Evolutionary conservation across 2,113 vertebrate genomes (phyloP), one percentile per base, ranked within the genome.

Genomic region (Acrocephalus arundinaceus): DNA sequence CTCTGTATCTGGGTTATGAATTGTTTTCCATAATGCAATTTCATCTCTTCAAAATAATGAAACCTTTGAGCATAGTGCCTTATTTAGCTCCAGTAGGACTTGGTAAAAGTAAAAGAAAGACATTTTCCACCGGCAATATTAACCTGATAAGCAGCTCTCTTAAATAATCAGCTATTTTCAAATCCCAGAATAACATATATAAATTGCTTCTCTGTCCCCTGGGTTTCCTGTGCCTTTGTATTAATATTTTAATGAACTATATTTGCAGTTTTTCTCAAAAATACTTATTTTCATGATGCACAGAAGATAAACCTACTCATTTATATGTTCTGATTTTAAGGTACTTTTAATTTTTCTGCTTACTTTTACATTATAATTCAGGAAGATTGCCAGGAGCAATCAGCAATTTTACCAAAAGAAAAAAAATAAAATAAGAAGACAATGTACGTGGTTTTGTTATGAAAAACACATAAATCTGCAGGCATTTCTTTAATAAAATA

Each of bases 161-260:
- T 20, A 16, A 66, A 31, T 39, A 10, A 39, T 21, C 31, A 41
- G 3, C 4, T 43, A 2, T 7, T 2, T 39, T 61, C 24, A 45
- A 37, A 30, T 21, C 11, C 46, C 15, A 3, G 28, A 24, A 21
- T 33, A 48, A 37, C 5, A 15, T 2, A 10, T 0, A 30, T 25
- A 74, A 25, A 4, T 13, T 55, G 4, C 51, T 58, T 39, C 6
- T 43, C 33, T 24, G 8, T 31, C 48, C 28, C 10, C 13, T 48
- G 3, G 5, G 22, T 45, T 68, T 72, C 72, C 21, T 61, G 35
- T 0, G 0, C 10, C 2, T 19, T 68, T 63, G 4, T 13, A 11
- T n/a, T n/a, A 22, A 31, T 68, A 28, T 43, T 87, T 85, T 39
- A 23, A 12, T 14, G 4, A 57, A n/a, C 5, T 22, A 3, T 28